Evolutionary conservation across 2,113 vertebrate genomes (phyloP), one percentile per base, ranked within the genome.

Genomic region (Cyanoliseus patagonus): DNA sequence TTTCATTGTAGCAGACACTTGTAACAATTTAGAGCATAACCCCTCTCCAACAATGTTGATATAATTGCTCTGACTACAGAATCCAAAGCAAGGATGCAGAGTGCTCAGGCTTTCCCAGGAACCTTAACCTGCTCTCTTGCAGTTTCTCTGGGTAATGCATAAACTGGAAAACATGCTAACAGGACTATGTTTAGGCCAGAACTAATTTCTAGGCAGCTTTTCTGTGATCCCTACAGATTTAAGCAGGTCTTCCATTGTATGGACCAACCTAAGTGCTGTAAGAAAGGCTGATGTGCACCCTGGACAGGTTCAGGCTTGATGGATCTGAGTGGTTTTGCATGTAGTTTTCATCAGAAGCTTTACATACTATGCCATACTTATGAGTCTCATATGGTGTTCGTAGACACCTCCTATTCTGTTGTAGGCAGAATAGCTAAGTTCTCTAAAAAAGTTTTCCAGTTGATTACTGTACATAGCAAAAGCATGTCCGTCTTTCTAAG

Each of bases 1-100:
- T 90, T 96, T 97, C 93, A 94, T 90, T 74, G 53, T 82, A 95
- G 91, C 82, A 96, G 97, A 95, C 95, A 97, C 93, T 97, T 90
- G 83, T 96, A 95, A 85, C 93, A 95, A 93, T 97, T 94, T 96
- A 46, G 81, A 90, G 79, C 90, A 52, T 68, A 93, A 86, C 84
- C 90, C 86, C 84, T 59, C 92, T 97, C 90, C 88, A 94, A 88
- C 92, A 89, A 61, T 47, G 25, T 2, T 74, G 76, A 77, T 94
- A 51, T 92, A 97, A 95, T 95, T 92, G 92, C 81, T 93, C 94
- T 96, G 96, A 96, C 93, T 96, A 86, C 80, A 68, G 23, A 93
- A 87, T 88, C 96, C 68, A 90, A 49, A 88, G 57, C 95, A 97
- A 97, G 95, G 97, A 93, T 76, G 1, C 20, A 8, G 53, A 83